phyloP scores from a whole-genome alignment of 1,140 invertebrate species.

The Aradophagus sp. region DNA sequence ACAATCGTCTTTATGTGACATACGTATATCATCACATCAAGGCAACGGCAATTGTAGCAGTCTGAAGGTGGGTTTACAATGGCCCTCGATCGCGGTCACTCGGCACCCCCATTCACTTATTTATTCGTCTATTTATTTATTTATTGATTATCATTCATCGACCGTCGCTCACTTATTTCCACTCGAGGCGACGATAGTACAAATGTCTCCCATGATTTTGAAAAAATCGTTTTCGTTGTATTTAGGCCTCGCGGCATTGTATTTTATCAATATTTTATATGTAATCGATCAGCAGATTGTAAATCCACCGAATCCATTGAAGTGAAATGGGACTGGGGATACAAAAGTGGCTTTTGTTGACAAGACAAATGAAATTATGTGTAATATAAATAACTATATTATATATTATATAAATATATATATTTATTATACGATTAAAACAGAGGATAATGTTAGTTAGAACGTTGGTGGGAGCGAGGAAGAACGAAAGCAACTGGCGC shows the following conservation, averaged over 20 bases:
- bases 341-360: constrained; percentile 59
- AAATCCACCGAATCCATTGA: constrained; percentile 41
- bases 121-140: constrained; percentile 11
- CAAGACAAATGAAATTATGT: constrained; percentile 67
- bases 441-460: no score
- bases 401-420: constrained; percentile 67
- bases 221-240: constrained; percentile 15
- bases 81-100: constrained; percentile 27
- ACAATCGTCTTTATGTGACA: constrained; percentile 56
- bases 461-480: no score
- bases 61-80: constrained; percentile 50
- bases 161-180: not conserved
- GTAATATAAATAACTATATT: constrained; percentile 71
- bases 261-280: constrained; percentile 10
- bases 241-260: constrained; percentile 14
- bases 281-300: constrained; percentile 24
- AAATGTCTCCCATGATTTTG: constrained; percentile 28
- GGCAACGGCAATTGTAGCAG: constrained; percentile 31
- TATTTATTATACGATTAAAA: constrained; percentile 72
- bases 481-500: no score
- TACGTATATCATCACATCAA: constrained; percentile 50
- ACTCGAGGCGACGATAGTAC: constrained; percentile 30
- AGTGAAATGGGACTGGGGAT: constrained; percentile 45
- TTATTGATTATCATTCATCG: not conserved
- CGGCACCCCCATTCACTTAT: constrained; percentile 9